These are phyloP conservation scores for Leptodirus hochenwartii DNA, from an alignment of 2,888 invertebrate species.

Conservation along the genomic window DNA sequence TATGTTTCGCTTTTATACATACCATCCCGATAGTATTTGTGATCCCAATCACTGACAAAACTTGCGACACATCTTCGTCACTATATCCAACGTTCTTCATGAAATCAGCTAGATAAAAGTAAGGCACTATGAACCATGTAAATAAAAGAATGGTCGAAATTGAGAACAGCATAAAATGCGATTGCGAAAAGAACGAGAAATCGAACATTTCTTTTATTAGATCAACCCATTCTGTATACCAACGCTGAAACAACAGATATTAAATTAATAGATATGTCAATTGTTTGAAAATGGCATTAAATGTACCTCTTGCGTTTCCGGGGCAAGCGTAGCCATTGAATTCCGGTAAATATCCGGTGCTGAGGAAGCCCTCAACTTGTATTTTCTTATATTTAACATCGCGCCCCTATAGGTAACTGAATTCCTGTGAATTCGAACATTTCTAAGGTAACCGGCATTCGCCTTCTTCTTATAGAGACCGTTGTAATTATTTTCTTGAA, in stretches of 20 bases:
- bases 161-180: constrained; percentile 64
- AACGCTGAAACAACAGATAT: constrained; percentile 37
- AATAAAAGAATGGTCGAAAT: constrained; percentile 77
- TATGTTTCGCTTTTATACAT: constrained; percentile 21
- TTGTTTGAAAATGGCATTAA: background rate
- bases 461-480: no score
- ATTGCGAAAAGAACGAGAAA: constrained; percentile 57
- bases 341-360: constrained; percentile 83
- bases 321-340: constrained; percentile 71
- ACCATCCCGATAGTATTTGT: constrained; percentile 85
- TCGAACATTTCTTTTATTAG: constrained; percentile 57
- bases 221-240: constrained; percentile 48
- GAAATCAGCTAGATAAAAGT: constrained; percentile 81
- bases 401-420: constrained; percentile 76
- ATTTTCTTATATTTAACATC: constrained; percentile 59
- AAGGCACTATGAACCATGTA: constrained; percentile 89
- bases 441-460: constrained; percentile 47
- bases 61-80: constrained; percentile 54
- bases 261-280: background rate
- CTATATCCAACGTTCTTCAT: constrained; percentile 43
- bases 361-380: constrained; percentile 67
- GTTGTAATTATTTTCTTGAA: no score
- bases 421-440: constrained; percentile 54
- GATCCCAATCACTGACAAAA: constrained; percentile 74
- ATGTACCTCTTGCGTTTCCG: constrained; percentile 52